These are phyloP conservation scores for Parapsyche elsis DNA, from an alignment of 1,140 invertebrate genomes.

Conservation along the genomic window DNA sequence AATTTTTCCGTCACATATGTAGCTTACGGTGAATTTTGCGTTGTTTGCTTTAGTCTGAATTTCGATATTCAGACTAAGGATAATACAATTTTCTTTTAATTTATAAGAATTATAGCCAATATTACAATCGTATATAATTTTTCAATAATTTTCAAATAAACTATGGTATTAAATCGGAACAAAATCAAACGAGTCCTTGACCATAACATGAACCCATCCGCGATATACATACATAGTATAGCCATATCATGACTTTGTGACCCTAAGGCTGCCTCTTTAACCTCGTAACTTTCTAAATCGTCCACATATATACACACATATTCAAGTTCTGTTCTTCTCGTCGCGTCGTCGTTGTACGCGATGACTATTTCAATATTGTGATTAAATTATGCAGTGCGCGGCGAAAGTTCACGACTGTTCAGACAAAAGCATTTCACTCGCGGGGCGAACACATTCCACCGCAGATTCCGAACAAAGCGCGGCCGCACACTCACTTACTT, in stretches of 20 bases:
- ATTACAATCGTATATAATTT: too few relatives aligned
- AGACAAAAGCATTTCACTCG: conserved; percentile 26
- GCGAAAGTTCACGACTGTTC: conserved; percentile 23
- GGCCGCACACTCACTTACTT: not conserved
- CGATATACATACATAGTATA: not conserved
- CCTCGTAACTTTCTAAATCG: not conserved
- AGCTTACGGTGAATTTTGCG: too few relatives aligned
- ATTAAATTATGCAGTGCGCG: conserved; percentile 19
- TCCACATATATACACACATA: not conserved
- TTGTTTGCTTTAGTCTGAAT: too few relatives aligned
- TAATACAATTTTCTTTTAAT: too few relatives aligned
- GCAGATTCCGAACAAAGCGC: not conserved
- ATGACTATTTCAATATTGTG: conserved; percentile 30
- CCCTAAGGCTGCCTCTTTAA: not conserved
- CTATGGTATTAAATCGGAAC: too few relatives aligned
- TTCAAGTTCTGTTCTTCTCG: not conserved
- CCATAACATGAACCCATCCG: not conserved
- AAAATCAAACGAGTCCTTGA: not conserved
- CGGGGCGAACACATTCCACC: not conserved
- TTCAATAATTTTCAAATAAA: too few relatives aligned
- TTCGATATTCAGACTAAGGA: too few relatives aligned
- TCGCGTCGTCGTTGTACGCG: too few relatives aligned
- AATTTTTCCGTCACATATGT: too few relatives aligned
- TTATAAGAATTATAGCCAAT: too few relatives aligned
- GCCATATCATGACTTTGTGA: not conserved